Evolutionary conservation across 2,113 vertebrate species (phyloP), one percentile per base, ranked within the genome.

Genomic region (Glaucomys volans): DNA sequence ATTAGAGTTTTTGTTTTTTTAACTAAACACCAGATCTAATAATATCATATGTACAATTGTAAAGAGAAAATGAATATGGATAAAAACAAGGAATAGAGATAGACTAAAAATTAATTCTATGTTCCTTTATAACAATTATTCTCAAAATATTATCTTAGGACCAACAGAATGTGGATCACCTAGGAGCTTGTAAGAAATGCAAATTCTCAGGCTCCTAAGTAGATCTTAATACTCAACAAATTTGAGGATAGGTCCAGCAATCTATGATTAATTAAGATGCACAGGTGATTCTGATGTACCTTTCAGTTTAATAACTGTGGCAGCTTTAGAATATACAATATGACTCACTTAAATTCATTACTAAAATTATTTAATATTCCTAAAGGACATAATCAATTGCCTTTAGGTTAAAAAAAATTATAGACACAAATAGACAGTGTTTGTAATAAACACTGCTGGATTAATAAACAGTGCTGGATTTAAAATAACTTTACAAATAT

Each of bases 361-460:
- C 69, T 84, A 71, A 96, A 91, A 88, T 85, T 92, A 92, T 50
- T 93, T 95, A 94, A 83, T 22, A 22, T 1, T 89, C 57, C 88
- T 94, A 85, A 92, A 87, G 54, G 32, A 85, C 67, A 92, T 57
- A 94, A 92, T 92, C 52, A 91, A 82, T 20, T 69, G 52, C 74
- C 64, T 67, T 4, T 35, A 42, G 30, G 30, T 26, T 50, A 77
- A 75, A 83, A 84, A 79, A 32, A 8, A n/a, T n/a, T n/a, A 64
- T 32, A 67, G 42, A 59, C 75, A 12, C 22, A 40, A 66, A n/a
- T 5, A 13, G 28, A 42, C 17, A n/a, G n/a, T n/a, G n/a, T n/a
- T n/a, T n/a, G n/a, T n/a, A n/a, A n/a, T n/a, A n/a, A n/a, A n/a
- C n/a, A n/a, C n/a, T n/a, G n/a, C n/a, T n/a, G n/a, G n/a, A n/a